Percentiles rank a stretch among this genome's conserved stretches.
These are phyloP conservation scores for Acanthopleura granulata DNA, from an alignment of 2,888 invertebrate genomes.

Conservation along the genomic window DNA sequence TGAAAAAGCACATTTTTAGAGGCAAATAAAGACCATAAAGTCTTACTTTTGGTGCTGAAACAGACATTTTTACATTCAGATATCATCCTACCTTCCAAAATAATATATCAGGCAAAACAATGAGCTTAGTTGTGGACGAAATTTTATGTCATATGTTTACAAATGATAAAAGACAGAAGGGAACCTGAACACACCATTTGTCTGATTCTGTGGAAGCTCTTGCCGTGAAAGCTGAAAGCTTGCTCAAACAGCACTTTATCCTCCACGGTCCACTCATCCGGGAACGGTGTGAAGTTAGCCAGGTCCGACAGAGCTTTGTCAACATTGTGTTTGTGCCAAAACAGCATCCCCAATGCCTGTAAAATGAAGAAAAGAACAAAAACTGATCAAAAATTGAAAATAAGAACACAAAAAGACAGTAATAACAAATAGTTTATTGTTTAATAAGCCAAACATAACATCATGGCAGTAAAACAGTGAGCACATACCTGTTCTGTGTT, in stretches of 20 bases:
- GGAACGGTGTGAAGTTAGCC: conserved; percentile 96
- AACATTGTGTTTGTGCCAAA: conserved; percentile 98
- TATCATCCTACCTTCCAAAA: no score
- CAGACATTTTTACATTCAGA: no score
- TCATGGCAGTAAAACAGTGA: background rate
- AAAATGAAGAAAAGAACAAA: conserved; percentile 21
- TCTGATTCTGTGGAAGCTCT: conserved; percentile 95
- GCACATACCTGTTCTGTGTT: conserved; percentile 85
- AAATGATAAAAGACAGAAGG: background rate
- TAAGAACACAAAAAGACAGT: no score
- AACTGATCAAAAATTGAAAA: background rate
- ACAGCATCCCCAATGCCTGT: conserved; percentile 92
- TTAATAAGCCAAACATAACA: no score
- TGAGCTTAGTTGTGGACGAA: no score
- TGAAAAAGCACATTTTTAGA: no score
- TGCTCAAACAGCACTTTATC: conserved; percentile 98
- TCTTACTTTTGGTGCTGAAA: no score
- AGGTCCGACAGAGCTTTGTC: conserved; percentile 92
- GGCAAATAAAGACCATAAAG: no score
- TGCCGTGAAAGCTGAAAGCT: conserved; percentile 98
- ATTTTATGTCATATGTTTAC: no score
- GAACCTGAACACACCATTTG: conserved; percentile 86
- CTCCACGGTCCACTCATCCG: conserved; percentile 98
- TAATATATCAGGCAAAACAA: no score
- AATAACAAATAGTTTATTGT: no score